Evolutionary conservation across 2,888 invertebrate genomes (phyloP).

Genomic region (Bruchidius siliquastri): DNA sequence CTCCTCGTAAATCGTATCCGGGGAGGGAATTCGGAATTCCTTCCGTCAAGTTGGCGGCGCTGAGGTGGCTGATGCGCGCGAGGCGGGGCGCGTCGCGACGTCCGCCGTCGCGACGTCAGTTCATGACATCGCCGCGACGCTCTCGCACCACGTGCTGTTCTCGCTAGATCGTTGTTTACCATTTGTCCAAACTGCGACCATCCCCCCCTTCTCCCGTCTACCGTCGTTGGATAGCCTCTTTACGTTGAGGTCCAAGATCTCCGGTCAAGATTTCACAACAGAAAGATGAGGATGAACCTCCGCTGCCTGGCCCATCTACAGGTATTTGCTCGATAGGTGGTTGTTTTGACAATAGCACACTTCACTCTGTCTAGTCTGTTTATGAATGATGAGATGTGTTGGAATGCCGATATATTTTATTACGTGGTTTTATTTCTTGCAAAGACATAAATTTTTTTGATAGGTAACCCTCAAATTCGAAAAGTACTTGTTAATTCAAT

Average conservation of each 20-base stretch:
- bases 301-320: neutral
- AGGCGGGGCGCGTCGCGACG: conserved; percentile 25
- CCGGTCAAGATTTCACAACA: neutral
- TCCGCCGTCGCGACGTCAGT: conserved; percentile 28
- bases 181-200: neutral
- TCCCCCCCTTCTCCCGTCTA: too few relatives aligned
- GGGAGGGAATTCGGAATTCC: neutral
- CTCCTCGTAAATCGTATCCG: neutral
- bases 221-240: neutral
- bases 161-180: neutral
- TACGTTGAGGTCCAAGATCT: neutral
- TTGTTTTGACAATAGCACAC: neutral
- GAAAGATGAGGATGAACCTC: neutral
- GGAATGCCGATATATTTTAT: too few relatives aligned
- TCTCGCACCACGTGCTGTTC: conserved; percentile 40
- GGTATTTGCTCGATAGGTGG: neutral
- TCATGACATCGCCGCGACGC: conserved; percentile 38
- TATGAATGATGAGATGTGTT: too few relatives aligned
- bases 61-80: neutral
- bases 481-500: neutral
- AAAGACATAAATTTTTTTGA: neutral
- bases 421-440: neutral
- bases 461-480: neutral
- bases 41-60: neutral
- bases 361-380: neutral